These are phyloP conservation scores for Macquaria australasica DNA, from an alignment of 2,113 vertebrate genomes.

Conservation along the genomic window DNA sequence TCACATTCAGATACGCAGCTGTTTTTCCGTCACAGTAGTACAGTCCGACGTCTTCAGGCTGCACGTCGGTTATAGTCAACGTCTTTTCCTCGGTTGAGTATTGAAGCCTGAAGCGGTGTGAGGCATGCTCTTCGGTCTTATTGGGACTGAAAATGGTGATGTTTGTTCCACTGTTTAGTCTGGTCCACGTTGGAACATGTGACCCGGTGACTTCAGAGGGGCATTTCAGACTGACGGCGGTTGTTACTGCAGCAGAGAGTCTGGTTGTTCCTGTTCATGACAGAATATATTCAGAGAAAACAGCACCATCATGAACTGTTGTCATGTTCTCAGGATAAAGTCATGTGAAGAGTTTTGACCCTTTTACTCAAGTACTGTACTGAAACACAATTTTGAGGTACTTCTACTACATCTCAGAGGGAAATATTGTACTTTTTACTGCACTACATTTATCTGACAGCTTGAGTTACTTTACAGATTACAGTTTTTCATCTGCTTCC, in stretches of 20 bases:
- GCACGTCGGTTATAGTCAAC: neutral
- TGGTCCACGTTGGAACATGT: neutral
- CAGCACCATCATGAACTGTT: too few species aligned
- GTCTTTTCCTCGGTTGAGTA: neutral
- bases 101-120: too few species aligned
- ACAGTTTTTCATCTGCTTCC: too few species aligned
- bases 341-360: too few species aligned
- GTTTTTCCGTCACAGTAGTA: slow-evolving; percentile 25
- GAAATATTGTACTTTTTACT: too few species aligned
- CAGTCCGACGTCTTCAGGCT: slow-evolving; percentile 16
- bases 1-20: slow-evolving; percentile 27
- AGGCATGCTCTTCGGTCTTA: neutral
- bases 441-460: too few species aligned
- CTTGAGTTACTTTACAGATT: too few species aligned
- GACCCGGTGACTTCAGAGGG: neutral
- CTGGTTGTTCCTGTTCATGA: neutral
- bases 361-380: too few species aligned
- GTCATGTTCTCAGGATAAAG: too few species aligned
- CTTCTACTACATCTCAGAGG: too few species aligned
- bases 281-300: too few species aligned
- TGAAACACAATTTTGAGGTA: too few species aligned
- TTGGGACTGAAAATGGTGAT: neutral
- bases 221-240: neutral
- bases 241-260: neutral
- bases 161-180: neutral